These are phyloP conservation scores for Bettongia penicillata DNA, from an alignment of 2,113 vertebrate genomes.

Conservation along the genomic window DNA sequence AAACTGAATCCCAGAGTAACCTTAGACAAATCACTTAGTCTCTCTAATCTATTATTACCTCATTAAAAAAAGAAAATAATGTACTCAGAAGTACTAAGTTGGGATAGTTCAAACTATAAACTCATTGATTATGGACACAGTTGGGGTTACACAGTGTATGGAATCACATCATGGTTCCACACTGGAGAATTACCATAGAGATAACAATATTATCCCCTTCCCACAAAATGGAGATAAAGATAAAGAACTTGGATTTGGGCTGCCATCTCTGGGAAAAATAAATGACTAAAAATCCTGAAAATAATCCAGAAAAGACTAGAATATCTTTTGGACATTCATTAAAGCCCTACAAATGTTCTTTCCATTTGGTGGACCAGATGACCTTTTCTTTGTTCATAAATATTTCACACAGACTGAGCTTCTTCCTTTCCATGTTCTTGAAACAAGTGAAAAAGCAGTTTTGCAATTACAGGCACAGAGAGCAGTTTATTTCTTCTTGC, in stretches of 20 bases:
- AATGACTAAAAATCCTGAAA: background rate
- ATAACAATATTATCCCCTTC: no score
- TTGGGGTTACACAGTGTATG: background rate
- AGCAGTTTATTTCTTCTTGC: background rate
- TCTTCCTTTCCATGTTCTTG: slow-evolving; percentile 37
- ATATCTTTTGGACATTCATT: background rate
- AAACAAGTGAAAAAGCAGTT: background rate
- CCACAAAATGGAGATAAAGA: background rate
- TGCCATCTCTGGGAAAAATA: background rate
- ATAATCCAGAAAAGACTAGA: background rate
- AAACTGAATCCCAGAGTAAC: background rate
- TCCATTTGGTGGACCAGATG: background rate
- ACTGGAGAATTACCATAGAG: background rate
- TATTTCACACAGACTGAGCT: background rate
- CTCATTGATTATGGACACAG: background rate
- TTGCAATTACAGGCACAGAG: background rate
- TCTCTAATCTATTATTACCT: background rate
- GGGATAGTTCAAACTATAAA: background rate
- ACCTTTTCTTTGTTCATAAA: slow-evolving; percentile 10
- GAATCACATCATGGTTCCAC: background rate
- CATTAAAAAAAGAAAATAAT: background rate
- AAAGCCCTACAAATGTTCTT: background rate
- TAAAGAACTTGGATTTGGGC: background rate
- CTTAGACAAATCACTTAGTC: background rate
- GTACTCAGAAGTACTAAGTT: background rate